Base-by-base conservation (phyloP, 2,888 invertebrate genomes). In the Schrankia costaestrigalis region DNA sequence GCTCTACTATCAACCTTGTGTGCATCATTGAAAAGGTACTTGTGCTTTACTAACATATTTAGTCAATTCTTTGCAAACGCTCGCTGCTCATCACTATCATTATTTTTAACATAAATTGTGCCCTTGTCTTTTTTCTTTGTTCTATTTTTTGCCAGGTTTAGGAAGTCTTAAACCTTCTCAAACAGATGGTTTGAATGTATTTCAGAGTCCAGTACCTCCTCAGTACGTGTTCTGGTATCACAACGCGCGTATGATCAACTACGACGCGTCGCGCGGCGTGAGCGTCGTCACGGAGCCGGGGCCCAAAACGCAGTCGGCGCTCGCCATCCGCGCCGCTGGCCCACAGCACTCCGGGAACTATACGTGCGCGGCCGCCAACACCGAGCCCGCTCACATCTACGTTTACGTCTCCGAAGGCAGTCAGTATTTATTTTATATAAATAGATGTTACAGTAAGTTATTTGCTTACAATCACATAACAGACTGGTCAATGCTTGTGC, bases 141-240 rank as follows among this genome's bases (percentile, higher is more conserved):
- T 5, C 3, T 10, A 5, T 56, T 81, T 87, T 22, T n/a, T n/a
- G n/a, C n/a, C n/a, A n/a, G n/a, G n/a, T n/a, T n/a, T n/a, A n/a
- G n/a, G n/a, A n/a, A n/a, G n/a, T n/a, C n/a, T n/a, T n/a, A n/a
- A n/a, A n/a, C n/a, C n/a, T n/a, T n/a, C n/a, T n/a, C n/a, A n/a
- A n/a, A n/a, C n/a, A n/a, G n/a, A n/a, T n/a, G n/a, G n/a, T n/a
- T n/a, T n/a, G n/a, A n/a, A n/a, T n/a, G n/a, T n/a, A n/a, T n/a
- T n/a, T n/a, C 90, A 96, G 95, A 96, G 96, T 77, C 96, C 96
- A 34, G 94, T 93, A 71, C 96, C 96, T 56, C 96, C 96, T 53
- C 96, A 96, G 86, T 97, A 96, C 89, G 96, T 97, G 72, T 96
- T 96, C 89, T 97, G 97, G 97, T 96, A 95, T 89, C 96, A 96